Base-by-base conservation (phyloP, 2,888 invertebrate genomes). In the Drosophila hamatofila region DNA sequence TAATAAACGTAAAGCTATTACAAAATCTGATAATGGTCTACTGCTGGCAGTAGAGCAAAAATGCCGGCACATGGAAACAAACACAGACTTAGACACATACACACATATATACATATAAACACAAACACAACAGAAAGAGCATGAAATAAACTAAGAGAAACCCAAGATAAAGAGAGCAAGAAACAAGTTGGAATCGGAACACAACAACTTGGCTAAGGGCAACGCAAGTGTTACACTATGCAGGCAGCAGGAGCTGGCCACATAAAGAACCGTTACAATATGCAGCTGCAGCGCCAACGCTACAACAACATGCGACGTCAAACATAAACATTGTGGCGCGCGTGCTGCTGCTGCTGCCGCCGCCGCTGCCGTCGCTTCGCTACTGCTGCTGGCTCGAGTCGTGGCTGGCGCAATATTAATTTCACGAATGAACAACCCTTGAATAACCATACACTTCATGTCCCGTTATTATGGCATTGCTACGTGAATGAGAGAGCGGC, bases 1-100 rank as follows among this genome's bases (percentile, higher is more conserved):
- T 90, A 88, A 88, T 88, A 88, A 88, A 83, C 89, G 88, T 89
- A 89, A 89, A 89, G 88, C 89, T 89, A 89, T 89, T 89, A 89
- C 89, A 84, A 90, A 90, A 89, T 90, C 90, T 89, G 90, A 90
- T 89, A 83, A 90, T 89, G 81, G 82, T 86, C 80, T 78, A 78
- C 78, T 75, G 83, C 87, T 82, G 83, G 85, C 89, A 79, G 75
- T 80, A 58, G 72, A 83, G 80, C 75, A 75, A 74, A 80, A 82
- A 88, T 78, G 83, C 83, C 89, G 88, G 81, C 88, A 54, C 63
- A 82, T 66, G 51, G 72, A 66, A 54, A 69, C 58, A 62, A 33
- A 61, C 46, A 70, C 49, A 58, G 55, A 48, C 21, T 37, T 3
- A 37, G 37, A 7, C n/a, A 69, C 49, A 63, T 14, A 37, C 30